Evolutionary conservation across 2,113 vertebrate genomes (phyloP), one percentile per base, ranked within the genome.

Genomic region (Notothenia rossii): DNA sequence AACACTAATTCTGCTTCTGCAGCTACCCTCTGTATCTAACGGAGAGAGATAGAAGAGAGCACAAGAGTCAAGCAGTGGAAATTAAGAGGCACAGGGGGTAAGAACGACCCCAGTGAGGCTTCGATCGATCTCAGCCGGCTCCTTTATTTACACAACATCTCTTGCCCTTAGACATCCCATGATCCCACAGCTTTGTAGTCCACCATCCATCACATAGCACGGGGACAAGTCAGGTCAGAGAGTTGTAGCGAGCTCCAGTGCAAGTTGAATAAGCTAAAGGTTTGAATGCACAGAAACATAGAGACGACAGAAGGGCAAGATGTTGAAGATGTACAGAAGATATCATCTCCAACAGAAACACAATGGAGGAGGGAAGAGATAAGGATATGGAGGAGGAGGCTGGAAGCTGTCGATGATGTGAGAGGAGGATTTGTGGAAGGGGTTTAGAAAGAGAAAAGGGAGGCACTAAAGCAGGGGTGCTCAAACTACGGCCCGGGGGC

Each of bases 31-130:
- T 80, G 46, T 3, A 43, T 78, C 78, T 60, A 66, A 81, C 72
- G 18, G 6, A 78, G 70, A 81, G n/a, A 63, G 69, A 82, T 25
- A 51, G 60, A 11, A 56, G 72, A 65, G 66, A 69, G 72, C 67
- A 36, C 40, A 79, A 53, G 73, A 86, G 72, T 53, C 53, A 64
- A 75, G 58, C 9, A 14, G 50, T 72, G 49, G 72, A 86, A 86
- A 88, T 84, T 29, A 86, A 76, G 79, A 86, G 67, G 63, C 54
- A 73, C 76, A 84, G 64, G 54, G 54, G 75, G 70, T 75, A 74
- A 80, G 76, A 88, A 81, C 36, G 2, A 68, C 33, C 60, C 49
- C 53, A 10, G 22, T 0, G 75, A 66, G 65, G 29, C 54, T 63
- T 36, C 5, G 11, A 86, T 68, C 15, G 29, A 84, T 82, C 75